Percentiles rank a stretch among this genome's conserved stretches.
Conservation (phyloP, 2,888 invertebrate species). For the Idaea biselata region DNA sequence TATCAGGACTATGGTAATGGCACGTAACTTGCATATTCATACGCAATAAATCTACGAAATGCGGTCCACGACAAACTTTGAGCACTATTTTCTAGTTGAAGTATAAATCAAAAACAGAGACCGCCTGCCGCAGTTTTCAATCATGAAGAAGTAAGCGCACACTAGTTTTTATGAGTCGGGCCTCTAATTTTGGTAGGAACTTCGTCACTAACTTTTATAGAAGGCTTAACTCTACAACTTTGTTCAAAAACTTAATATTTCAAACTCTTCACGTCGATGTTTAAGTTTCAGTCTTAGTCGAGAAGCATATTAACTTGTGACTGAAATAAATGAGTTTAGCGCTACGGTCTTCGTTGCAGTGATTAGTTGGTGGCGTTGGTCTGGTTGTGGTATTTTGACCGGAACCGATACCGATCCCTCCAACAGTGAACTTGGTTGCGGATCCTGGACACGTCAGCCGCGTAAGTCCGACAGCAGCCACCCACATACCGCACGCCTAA, state of each 20-base stretch:
- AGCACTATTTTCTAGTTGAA: slow-evolving; percentile 27
- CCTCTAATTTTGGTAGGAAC: not conserved
- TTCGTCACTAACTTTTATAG: not conserved
- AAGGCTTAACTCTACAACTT: slow-evolving; percentile 4
- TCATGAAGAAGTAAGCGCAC: slow-evolving; percentile 18
- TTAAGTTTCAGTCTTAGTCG: slow-evolving; percentile 18
- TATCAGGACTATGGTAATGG: slow-evolving; percentile 14
- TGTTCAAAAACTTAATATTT: slow-evolving; percentile 5
- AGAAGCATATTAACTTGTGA: slow-evolving; percentile 26
- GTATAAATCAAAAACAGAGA: slow-evolving; percentile 20
- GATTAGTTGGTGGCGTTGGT: slow-evolving; percentile 33
- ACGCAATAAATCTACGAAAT: slow-evolving; percentile 24
- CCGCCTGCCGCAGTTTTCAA: slow-evolving; percentile 18
- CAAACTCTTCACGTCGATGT: slow-evolving; percentile 2
- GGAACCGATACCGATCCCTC: slow-evolving; percentile 68
- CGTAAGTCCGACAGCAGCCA: slow-evolving; percentile 94
- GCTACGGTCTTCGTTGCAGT: slow-evolving; percentile 11
- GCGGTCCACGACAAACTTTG: slow-evolving; percentile 28
- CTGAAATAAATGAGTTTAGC: slow-evolving; percentile 14
- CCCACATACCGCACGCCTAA: slow-evolving; percentile 92
- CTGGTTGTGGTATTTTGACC: slow-evolving; percentile 43
- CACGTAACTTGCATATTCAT: slow-evolving; percentile 21
- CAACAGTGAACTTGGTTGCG: slow-evolving; percentile 81
- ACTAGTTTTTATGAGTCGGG: slow-evolving; percentile 19
- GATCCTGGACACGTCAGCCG: slow-evolving; percentile 89